These are phyloP conservation scores for Sceloporus undulatus DNA, from an alignment of 2,113 vertebrate species.

Conservation along the genomic window DNA sequence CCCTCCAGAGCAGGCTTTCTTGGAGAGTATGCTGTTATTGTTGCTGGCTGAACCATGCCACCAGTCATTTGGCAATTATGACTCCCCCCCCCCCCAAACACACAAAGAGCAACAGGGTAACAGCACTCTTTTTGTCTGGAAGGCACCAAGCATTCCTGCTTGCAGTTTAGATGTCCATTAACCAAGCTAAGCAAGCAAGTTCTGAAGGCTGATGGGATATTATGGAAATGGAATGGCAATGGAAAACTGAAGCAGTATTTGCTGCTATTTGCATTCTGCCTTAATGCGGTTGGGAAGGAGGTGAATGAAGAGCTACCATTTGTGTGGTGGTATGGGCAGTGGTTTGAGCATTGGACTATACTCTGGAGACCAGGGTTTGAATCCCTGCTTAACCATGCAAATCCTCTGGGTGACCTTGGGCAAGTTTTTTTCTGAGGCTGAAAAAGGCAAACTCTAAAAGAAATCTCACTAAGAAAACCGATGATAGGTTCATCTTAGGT, in stretches of 20 bases:
- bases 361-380: too few relatives aligned
- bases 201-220: not conserved
- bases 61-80: not conserved
- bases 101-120: not conserved
- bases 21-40: not conserved
- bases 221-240: too few relatives aligned
- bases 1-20: not conserved
- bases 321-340: not conserved
- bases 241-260: not conserved
- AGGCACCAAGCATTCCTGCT: not conserved
- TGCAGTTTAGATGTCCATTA: not conserved
- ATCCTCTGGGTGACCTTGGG: not conserved
- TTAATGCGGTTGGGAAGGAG: not conserved
- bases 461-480: too few relatives aligned
- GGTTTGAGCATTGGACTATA: too few relatives aligned
- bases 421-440: too few relatives aligned
- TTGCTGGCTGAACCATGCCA: not conserved
- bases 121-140: not conserved
- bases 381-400: too few relatives aligned
- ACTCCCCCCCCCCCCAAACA: not conserved
- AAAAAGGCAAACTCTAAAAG: too few relatives aligned
- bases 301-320: not conserved
- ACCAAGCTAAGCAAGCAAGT: not conserved
- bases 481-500: too few relatives aligned
- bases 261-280: not conserved